phyloP scores from a whole-genome alignment of 2,888 invertebrate genomes.

The Spisula solida region DNA sequence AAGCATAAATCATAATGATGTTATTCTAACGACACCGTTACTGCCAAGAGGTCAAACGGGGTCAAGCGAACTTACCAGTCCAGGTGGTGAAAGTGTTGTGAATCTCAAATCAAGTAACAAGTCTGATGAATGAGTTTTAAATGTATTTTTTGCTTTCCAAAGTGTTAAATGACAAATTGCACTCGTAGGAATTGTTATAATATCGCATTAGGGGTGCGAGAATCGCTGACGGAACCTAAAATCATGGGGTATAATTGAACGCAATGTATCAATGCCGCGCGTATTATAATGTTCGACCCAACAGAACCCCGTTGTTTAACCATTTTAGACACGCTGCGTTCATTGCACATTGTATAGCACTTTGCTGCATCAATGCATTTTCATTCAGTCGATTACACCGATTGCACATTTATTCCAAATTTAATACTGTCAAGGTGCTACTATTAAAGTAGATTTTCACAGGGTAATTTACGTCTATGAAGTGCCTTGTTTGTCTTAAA shows the following conservation, averaged over 20 bases:
- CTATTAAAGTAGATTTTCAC: neutral
- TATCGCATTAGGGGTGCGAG: neutral
- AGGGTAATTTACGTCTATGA: neutral
- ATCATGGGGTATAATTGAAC: slow-evolving; percentile 16
- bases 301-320: neutral
- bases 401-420: neutral
- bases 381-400: neutral
- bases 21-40: neutral
- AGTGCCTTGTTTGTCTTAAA: slow-evolving; percentile 36
- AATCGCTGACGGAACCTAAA: neutral
- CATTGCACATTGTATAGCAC: slow-evolving; percentile 1
- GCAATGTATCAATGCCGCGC: slow-evolving; percentile 11
- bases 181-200: neutral
- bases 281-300: neutral
- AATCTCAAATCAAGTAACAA: neutral
- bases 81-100: slow-evolving; percentile 3
- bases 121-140: slow-evolving; percentile 2
- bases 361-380: neutral
- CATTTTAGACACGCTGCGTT: neutral
- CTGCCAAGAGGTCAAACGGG: neutral
- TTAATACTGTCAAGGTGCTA: neutral
- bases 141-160: slow-evolving; percentile 12
- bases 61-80: neutral
- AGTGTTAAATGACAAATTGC: slow-evolving; percentile 17
- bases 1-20: slow-evolving; percentile 10